Base-by-base conservation (phyloP, 2,888 invertebrate species). In the Acleris emargana region DNA sequence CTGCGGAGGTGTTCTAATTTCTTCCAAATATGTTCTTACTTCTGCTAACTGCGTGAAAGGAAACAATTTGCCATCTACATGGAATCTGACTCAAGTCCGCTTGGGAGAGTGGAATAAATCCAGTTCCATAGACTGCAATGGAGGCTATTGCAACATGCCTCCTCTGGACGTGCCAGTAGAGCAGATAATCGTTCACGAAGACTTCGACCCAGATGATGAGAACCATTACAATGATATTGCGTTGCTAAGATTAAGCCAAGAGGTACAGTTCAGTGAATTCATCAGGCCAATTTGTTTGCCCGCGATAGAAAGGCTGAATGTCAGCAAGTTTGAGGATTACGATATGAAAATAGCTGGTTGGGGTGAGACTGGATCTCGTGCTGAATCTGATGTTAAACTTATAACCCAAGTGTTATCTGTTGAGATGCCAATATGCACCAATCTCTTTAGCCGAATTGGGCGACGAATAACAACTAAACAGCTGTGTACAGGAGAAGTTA, bases 241-340 rank as follows among this genome's bases (percentile, higher is more conserved):
- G 2, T 43, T 55, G 43, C 55, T 55, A 11, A 43, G 9, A 9
- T 38, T 55, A 6, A 9, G 5, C 1, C 22, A 22, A 13, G n/a
- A 55, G 4, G 55, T 55, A 1, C 42, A 43, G 55, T 43, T 55
- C n/a, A 55, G 20, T 3, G 22, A 55, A 20, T 55, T 38, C 43
- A 22, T 55, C n/a, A 55, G 22, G n/a, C 43, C 55, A 9, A 55
- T 55, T 43, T 55, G 55, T 43, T 16, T 43, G 38, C 55, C 55
- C 1, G 11, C n/a, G 38, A 3, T 16, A 13, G 9, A 22, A 20
- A 22, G 9, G 43, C 32, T 32, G 32, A 32, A 32, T 2, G 1
- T 9, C 32, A 9, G 32, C 32, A 32, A 2, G 32, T 55, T 43
- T 9, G 22, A 42, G 38, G 9, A 16, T 9, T 43, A 55, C 11